Evolutionary conservation across 2,888 invertebrate species (phyloP).

Genomic region (Scelioninae gen. 1): DNA sequence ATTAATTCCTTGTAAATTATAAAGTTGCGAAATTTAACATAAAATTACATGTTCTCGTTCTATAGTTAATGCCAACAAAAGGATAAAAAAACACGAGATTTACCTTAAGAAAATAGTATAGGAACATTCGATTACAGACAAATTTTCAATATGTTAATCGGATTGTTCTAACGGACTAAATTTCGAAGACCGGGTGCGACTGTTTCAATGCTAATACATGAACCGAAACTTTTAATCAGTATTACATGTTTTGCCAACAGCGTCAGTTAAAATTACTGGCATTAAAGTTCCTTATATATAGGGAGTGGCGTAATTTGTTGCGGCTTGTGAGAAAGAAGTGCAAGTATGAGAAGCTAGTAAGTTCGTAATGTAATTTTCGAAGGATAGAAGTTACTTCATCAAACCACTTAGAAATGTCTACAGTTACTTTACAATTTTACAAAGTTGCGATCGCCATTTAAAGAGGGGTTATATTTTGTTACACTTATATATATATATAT

Average conservation of each 20-base stretch:
- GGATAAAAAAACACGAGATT: too few relatives aligned
- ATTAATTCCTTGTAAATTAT: too few relatives aligned
- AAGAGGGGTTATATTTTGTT: constrained; percentile 8
- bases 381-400: constrained; percentile 56
- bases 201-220: constrained; percentile 26
- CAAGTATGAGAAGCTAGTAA: constrained; percentile 58
- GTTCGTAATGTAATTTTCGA: constrained; percentile 59
- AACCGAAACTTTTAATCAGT: constrained; percentile 49
- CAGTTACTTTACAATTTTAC: constrained; percentile 40
- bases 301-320: constrained; percentile 61
- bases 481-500: not conserved
- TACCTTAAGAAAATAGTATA: too few relatives aligned
- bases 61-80: too few relatives aligned
- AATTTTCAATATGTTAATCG: not conserved
- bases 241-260: constrained; percentile 59
- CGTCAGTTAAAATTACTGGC: constrained; percentile 55
- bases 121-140: constrained; percentile 1
- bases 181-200: constrained; percentile 1
- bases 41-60: too few relatives aligned
- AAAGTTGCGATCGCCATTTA: constrained; percentile 41
- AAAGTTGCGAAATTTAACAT: too few relatives aligned
- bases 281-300: constrained; percentile 57
- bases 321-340: constrained; percentile 49
- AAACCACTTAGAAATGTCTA: constrained; percentile 59
- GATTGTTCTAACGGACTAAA: constrained; percentile 1